These are phyloP conservation scores for Thunnus albacares DNA, from an alignment of 2,797 vertebrate species.

Conservation along the genomic window DNA sequence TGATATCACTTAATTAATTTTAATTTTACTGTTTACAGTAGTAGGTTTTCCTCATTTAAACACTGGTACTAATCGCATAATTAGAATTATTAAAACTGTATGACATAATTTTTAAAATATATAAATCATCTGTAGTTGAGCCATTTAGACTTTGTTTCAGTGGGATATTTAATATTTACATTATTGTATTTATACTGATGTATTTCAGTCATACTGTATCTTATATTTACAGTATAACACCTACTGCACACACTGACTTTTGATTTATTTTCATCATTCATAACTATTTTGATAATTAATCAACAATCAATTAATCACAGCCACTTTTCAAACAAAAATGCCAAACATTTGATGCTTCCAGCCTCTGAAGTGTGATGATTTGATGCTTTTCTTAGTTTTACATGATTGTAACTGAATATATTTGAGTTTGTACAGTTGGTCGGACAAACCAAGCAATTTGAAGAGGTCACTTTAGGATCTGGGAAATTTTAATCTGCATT, in stretches of 20 bases:
- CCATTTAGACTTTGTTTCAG: neutral
- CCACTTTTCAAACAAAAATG: neutral
- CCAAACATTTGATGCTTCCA: neutral
- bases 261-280: neutral
- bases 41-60: neutral
- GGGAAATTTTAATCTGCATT: too few relatives aligned
- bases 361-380: neutral
- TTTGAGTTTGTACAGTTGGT: neutral
- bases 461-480: neutral
- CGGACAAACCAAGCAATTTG: neutral
- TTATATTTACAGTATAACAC: neutral
- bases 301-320: too few relatives aligned
- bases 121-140: neutral
- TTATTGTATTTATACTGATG: neutral
- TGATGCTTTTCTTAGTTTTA: neutral
- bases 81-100: neutral
- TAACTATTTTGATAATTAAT: neutral
- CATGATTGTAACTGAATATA: neutral
- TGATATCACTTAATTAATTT: slow-evolving; percentile 4
- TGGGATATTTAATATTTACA: neutral
- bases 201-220: neutral
- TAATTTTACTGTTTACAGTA: neutral
- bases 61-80: too few relatives aligned
- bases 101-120: slow-evolving; percentile 9
- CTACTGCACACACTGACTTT: neutral